phyloP scores from a whole-genome alignment of 2,888 invertebrate genomes.

The Dryococelus australis region DNA sequence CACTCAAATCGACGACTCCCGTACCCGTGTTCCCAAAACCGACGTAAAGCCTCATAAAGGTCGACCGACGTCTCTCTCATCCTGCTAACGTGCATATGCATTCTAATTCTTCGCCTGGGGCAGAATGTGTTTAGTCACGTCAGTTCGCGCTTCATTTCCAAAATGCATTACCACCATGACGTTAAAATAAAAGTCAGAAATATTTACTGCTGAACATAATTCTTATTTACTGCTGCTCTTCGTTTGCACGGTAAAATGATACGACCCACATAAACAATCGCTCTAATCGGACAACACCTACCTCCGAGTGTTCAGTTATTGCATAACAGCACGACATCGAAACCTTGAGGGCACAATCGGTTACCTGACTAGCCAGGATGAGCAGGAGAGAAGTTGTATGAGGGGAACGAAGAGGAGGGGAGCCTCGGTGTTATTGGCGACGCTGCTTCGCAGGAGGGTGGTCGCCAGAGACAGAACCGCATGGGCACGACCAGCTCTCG shows the following conservation, averaged over 20 bases:
- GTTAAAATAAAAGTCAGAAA: neutral
- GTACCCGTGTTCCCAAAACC: no score
- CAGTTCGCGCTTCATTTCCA: neutral
- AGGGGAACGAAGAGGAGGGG: neutral
- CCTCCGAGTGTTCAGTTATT: no score
- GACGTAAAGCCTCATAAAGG: no score
- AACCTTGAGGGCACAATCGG: no score
- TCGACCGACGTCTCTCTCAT: no score
- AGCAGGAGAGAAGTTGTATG: no score
- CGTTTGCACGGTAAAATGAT: neutral
- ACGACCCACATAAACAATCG: neutral
- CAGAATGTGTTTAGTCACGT: neutral
- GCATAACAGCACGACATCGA: no score
- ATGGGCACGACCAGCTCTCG: neutral
- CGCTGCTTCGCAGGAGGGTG: neutral
- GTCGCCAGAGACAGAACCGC: no score
- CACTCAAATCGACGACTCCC: no score
- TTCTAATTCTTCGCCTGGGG: neutral
- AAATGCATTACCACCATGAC: neutral
- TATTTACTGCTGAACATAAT: neutral
- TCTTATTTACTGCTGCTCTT: neutral
- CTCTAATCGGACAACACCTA: slow-evolving; percentile 1
- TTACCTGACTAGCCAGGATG: no score
- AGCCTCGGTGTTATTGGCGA: neutral
- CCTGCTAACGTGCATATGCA: neutral